Conservation (phyloP, 1,140 invertebrate species). For the Aphidius ervi region DNA sequence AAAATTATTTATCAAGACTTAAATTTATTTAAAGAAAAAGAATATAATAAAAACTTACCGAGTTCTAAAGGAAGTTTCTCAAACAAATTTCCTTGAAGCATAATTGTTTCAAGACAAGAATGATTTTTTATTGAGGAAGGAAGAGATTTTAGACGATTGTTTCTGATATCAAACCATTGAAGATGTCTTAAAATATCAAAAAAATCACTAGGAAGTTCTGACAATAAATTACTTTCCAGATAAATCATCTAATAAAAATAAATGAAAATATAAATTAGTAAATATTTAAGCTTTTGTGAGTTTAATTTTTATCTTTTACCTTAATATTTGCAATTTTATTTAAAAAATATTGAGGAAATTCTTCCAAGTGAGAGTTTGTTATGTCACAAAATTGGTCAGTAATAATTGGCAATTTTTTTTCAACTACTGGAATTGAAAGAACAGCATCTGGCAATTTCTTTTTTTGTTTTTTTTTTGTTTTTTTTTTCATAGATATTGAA, state of each 20-base stretch:
- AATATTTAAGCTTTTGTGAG: not conserved
- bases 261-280: slow-evolving; percentile 4
- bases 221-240: slow-evolving; percentile 55
- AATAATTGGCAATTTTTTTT: slow-evolving; percentile 17
- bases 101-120: slow-evolving; percentile 51
- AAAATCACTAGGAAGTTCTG: slow-evolving; percentile 50
- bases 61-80: slow-evolving; percentile 55
- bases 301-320: slow-evolving; percentile 22
- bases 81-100: slow-evolving; percentile 57
- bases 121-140: slow-evolving; percentile 55
- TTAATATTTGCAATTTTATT: slow-evolving; percentile 26
- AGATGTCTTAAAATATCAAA: slow-evolving; percentile 51
- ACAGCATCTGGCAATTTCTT: slow-evolving; percentile 1
- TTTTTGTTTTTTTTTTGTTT: not conserved
- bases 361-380: slow-evolving; percentile 22
- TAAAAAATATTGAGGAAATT: slow-evolving; percentile 32
- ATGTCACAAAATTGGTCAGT: slow-evolving; percentile 32
- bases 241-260: slow-evolving; percentile 53
- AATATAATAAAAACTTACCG: slow-evolving; percentile 33
- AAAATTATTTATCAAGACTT: not conserved
- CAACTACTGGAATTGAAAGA: not conserved
- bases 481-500: slow-evolving; percentile 8
- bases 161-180: slow-evolving; percentile 57
- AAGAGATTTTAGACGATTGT: slow-evolving; percentile 54
- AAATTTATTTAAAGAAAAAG: too few relatives aligned